Base-by-base conservation (phyloP, 1,140 invertebrate genomes). In the Telenomus remus region DNA sequence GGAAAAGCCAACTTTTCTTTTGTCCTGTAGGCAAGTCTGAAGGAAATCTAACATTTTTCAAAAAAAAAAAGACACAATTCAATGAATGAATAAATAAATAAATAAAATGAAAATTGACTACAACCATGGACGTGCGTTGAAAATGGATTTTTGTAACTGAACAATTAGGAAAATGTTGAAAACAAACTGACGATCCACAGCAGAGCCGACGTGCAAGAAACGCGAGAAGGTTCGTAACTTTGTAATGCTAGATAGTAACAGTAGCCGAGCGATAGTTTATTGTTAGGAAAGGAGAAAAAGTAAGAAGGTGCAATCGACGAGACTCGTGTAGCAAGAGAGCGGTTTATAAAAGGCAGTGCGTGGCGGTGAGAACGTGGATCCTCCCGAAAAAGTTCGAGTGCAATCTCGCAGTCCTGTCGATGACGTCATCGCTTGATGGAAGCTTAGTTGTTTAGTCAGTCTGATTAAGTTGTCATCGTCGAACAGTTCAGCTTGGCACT, bases 241-340 rank as follows among this genome's bases (percentile, higher is more conserved):
- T 70, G 64, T 73, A 78, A 78, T 47, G 49, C 59, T 77, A 73
- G 60, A 69, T 54, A 55, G 61, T 60, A 77, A 64, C 43, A 70
- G 60, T 72, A 68, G 49, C 59, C 54, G 55, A 72, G 59, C 35
- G 27, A 64, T 63, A 68, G 53, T 72, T 56, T 57, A 33, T 55
- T 50, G 37, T 12, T 43, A 48, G 57, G 55, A 64, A 69, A 69
- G 55, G 63, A 72, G 69, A 54, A 66, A 64, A 64, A 69, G 6
- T 3, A 27, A 27, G 19, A 27, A 27, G 19, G 19, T 27, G 19
- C 19, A 27, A 72, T 77, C 64, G 56, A 63, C 59, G 75, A 68
- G 63, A 72, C 63, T 72, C 43, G 50, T 55, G 39, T 61, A 77
- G 53, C 48, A 68, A 68, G 46, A 65, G 56, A 77, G 64, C 53